Evolutionary conservation across 2,888 invertebrate species (phyloP).

Genomic region (Xestoiulus laeticollis): DNA sequence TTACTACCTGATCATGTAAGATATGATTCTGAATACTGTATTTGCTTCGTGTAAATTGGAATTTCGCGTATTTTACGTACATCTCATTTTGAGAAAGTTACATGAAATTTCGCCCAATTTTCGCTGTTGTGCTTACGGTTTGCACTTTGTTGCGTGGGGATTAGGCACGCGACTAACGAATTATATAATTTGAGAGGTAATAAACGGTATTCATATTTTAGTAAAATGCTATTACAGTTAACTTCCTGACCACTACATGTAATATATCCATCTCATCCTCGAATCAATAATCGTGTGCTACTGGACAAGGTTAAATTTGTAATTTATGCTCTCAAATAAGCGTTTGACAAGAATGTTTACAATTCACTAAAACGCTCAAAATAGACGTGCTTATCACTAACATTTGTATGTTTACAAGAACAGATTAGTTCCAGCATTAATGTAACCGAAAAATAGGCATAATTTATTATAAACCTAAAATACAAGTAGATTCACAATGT

Average conservation of each 20-base stretch:
- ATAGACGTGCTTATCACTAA: no score
- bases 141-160: constrained; percentile 9
- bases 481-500: no score
- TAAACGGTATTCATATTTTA: not conserved
- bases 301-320: no score
- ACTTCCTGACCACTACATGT: not conserved
- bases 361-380: no score
- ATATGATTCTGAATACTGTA: not conserved
- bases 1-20: no score
- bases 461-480: no score
- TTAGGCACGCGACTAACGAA: not conserved
- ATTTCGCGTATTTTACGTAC: not conserved
- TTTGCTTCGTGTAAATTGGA: not conserved
- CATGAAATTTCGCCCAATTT: not conserved
- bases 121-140: not conserved
- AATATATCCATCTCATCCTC: not conserved
- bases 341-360: not conserved
- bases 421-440: no score
- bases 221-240: not conserved
- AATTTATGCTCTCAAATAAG: not conserved
- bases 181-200: not conserved
- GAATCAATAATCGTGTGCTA: not conserved
- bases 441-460: no score
- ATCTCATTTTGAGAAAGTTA: not conserved
- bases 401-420: no score